These are phyloP conservation scores for Aethes cnicana DNA, from an alignment of 2,888 invertebrate genomes.

Conservation along the genomic window DNA sequence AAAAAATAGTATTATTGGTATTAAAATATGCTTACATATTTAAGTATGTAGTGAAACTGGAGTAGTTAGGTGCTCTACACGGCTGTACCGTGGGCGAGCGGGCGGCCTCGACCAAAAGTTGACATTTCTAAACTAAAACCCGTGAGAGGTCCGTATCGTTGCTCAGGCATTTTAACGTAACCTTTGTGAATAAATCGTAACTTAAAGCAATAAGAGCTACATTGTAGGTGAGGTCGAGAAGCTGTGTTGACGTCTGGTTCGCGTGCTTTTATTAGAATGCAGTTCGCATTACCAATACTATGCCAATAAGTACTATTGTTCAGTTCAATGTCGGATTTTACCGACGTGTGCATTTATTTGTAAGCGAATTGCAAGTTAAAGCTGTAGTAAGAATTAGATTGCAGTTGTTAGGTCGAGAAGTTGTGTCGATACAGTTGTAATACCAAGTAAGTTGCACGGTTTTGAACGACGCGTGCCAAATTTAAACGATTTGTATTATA, in stretches of 20 bases:
- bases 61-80: constrained; percentile 7
- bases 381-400: too few species aligned
- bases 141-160: constrained; percentile 31
- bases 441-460: too few species aligned
- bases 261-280: constrained; percentile 17
- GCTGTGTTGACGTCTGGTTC: neutral
- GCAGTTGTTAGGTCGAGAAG: too few species aligned
- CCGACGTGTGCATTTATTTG: too few species aligned
- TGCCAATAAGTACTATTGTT: too few species aligned
- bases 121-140: constrained; percentile 37
- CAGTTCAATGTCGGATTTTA: too few species aligned
- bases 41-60: constrained; percentile 10
- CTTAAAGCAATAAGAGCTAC: neutral
- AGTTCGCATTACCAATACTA: neutral
- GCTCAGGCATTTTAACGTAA: neutral
- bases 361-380: too few species aligned
- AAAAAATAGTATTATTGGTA: too few species aligned
- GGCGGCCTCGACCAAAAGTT: constrained; percentile 38
- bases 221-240: neutral
- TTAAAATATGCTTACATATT: neutral
- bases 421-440: too few species aligned
- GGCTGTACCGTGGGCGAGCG: constrained; percentile 27
- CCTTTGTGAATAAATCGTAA: constrained; percentile 10
- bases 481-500: too few species aligned
- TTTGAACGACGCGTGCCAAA: too few species aligned